A percentile compares a stretch with the other conserved stretches of the same genome.
These are phyloP conservation scores for Caenorhabditis panamensis DNA, from an alignment of 2,888 invertebrate genomes.

Conservation along the genomic window DNA sequence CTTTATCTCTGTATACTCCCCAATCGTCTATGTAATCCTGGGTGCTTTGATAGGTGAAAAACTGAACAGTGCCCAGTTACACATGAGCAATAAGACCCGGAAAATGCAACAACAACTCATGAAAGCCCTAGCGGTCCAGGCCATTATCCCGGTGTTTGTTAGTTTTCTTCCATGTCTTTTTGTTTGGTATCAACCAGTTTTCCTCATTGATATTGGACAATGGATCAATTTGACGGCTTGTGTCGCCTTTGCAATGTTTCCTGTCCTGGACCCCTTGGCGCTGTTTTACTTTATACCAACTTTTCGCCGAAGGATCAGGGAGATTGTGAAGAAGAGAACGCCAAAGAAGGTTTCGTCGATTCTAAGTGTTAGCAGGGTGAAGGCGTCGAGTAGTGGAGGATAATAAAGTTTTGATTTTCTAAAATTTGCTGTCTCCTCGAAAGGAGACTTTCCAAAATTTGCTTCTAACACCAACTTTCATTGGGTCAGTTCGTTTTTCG, in stretches of 20 bases:
- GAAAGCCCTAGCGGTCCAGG: conserved; percentile 11
- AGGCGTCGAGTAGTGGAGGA: too few species aligned
- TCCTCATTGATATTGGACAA: not conserved
- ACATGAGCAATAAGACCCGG: conserved; percentile 1
- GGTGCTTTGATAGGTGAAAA: not conserved
- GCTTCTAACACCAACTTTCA: too few species aligned
- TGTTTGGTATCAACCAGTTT: conserved; percentile 13
- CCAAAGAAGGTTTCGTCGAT: too few species aligned
- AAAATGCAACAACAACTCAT: conserved; percentile 12
- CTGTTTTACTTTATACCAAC: conserved; percentile 6
- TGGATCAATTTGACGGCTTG: not conserved
- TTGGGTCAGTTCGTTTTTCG: too few species aligned
- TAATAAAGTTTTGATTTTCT: too few species aligned
- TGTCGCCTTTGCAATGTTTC: conserved; percentile 9
- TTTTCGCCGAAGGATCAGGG: not conserved
- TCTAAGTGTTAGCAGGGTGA: too few species aligned
- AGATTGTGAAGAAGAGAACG: too few species aligned
- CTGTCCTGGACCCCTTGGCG: conserved; percentile 19
- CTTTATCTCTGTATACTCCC: not conserved
- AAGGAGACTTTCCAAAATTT: too few species aligned
- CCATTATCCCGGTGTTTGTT: conserved; percentile 10
- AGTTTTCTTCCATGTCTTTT: conserved; percentile 10
- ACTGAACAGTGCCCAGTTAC: not conserved
- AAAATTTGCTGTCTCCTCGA: too few species aligned
- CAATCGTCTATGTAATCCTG: not conserved